phyloP scores from a whole-genome alignment of 2,113 vertebrate genomes.

The Halichoerus grypus region DNA sequence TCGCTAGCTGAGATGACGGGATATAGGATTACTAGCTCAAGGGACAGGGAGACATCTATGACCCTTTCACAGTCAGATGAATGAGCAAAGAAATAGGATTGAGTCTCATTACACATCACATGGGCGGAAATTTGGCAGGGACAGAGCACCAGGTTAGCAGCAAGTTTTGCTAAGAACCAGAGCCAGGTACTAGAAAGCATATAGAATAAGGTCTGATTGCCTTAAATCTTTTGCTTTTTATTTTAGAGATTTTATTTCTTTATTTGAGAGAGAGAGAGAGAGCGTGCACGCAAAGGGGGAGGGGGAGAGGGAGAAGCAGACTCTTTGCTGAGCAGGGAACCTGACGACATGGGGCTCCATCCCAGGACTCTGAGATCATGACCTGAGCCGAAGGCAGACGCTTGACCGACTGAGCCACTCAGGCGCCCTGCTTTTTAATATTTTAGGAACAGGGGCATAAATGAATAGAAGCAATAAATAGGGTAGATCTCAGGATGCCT shows the following conservation, averaged over 20 bases:
- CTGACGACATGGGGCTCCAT: background rate
- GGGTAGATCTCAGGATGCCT: no score
- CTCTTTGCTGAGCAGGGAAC: background rate
- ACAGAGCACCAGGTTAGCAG: background rate
- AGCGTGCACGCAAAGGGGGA: background rate
- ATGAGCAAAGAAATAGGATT: background rate
- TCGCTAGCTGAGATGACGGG: background rate
- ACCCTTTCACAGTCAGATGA: slow-evolving; percentile 1
- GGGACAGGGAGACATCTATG: background rate
- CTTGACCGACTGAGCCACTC: background rate
- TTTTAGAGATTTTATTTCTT: background rate
- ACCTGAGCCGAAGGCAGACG: background rate
- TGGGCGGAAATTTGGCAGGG: slow-evolving; percentile 14
- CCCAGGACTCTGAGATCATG: background rate
- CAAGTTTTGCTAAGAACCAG: background rate
- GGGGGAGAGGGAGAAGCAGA: background rate
- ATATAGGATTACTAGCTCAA: background rate
- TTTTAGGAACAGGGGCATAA: background rate
- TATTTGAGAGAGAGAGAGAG: background rate
- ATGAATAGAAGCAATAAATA: background rate
- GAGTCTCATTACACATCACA: background rate
- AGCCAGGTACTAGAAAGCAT: background rate
- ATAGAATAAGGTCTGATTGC: background rate
- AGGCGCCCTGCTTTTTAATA: background rate
- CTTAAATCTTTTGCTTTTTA: background rate